Conservation (phyloP, 2,113 vertebrate genomes). For the Nipponia nippon region DNA sequence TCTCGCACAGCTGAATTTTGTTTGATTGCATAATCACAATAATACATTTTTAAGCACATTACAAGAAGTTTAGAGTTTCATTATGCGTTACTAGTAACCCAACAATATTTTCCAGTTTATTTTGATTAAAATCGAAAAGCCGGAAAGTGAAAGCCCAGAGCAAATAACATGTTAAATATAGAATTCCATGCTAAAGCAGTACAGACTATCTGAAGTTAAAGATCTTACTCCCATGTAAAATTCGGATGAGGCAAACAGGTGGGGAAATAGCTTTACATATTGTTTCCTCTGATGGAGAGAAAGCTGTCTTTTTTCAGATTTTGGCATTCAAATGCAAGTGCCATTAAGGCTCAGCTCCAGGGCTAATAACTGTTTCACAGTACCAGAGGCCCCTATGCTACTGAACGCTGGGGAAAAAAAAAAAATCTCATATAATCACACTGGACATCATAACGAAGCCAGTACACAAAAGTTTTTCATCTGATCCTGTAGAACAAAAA, state of each 20-base stretch:
- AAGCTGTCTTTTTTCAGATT: not conserved
- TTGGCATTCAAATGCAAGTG: not conserved
- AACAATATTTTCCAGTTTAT: not conserved
- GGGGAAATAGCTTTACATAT: not conserved
- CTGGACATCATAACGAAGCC: not conserved
- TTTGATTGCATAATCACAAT: not conserved
- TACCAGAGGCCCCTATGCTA: not conserved
- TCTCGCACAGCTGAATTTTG: not conserved
- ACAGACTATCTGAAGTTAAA: not conserved
- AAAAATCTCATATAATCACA: not conserved
- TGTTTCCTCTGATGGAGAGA: not conserved
- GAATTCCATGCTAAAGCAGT: not conserved
- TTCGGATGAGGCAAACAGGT: not conserved
- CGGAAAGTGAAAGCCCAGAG: not conserved
- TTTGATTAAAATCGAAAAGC: not conserved
- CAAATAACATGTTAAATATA: not conserved
- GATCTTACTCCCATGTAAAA: not conserved
- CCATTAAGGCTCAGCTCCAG: not conserved
- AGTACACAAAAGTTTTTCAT: not conserved
- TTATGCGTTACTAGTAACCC: not conserved
- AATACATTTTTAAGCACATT: not conserved
- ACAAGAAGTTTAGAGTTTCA: not conserved
- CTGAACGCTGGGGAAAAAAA: not conserved
- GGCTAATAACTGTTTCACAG: not conserved
- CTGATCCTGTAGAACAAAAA: not conserved